Evolutionary conservation across 2,113 vertebrate genomes (phyloP).

Genomic region (Cynopterus brachyotis): DNA sequence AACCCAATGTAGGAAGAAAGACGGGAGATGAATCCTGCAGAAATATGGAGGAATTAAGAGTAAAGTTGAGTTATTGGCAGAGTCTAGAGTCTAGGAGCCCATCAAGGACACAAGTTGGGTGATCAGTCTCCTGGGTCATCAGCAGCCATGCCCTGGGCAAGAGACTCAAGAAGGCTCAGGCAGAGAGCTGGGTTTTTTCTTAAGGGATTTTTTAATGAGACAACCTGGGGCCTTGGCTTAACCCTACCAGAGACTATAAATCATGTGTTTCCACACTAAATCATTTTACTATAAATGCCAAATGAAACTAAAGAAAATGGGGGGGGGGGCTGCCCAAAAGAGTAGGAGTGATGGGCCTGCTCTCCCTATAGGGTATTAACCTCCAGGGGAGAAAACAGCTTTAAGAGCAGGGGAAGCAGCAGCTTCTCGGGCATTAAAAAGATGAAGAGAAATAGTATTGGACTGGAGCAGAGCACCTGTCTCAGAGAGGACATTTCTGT

Average conservation of each 20-base stretch:
- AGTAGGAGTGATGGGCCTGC: conserved; percentile 31
- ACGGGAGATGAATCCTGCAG: background rate
- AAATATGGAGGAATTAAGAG: background rate
- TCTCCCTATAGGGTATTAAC: conserved; percentile 53
- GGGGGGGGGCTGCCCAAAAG: background rate
- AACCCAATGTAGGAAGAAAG: background rate
- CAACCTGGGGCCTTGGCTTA: background rate
- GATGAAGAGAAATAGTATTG: conserved; percentile 69
- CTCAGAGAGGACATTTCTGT: conserved; percentile 61
- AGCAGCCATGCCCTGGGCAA: background rate
- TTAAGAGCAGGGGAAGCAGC: conserved; percentile 29
- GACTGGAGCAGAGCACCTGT: conserved; percentile 55
- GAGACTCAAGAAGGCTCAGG: background rate
- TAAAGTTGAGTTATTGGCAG: background rate
- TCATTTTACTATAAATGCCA: conserved; percentile 24
- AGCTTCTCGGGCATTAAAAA: conserved; percentile 64
- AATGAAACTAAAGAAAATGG: conserved; percentile 45
- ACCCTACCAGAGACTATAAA: background rate
- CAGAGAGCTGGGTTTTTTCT: background rate
- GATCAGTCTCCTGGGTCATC: background rate
- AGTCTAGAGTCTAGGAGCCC: background rate
- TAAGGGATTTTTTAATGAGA: background rate
- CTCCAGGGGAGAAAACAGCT: conserved; percentile 48
- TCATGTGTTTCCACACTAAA: background rate
- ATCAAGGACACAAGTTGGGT: too few relatives aligned